Evolutionary conservation across 1,140 invertebrate species (phyloP), one percentile per base, ranked within the genome.

Genomic region (Drosophila lacteicornis): DNA sequence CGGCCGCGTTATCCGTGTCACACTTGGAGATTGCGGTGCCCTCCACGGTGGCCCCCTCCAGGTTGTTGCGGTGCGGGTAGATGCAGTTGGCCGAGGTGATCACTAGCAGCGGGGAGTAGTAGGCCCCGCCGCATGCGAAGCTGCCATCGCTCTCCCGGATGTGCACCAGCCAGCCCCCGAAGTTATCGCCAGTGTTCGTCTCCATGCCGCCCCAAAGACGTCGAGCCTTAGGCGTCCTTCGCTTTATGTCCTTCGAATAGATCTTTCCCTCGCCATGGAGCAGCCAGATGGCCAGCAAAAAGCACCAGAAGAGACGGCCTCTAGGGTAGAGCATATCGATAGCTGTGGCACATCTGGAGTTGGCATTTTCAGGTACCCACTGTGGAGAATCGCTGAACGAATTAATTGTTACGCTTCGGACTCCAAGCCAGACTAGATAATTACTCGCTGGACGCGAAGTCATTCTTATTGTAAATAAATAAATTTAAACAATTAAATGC

Each of bases 21-120:
- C 43, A 45, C 40, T 45, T 19, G 1, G 47, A 36, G 12, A 36
- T 38, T 2, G 62, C 63, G 8, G 55, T 61, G 2, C 40, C 56
- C 27, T 79, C 76, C 42, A 55, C 71, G 5, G 25, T 53, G 38
- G 30, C 65, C 0, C 47, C 75, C 7, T 45, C 9, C 1, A 80
- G 36, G 15, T n/a, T 53, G 22, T 69, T 30, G 1, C 59, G 55
- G 66, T 63, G 60, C 0, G 68, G 69, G 7, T 65, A 19, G 1
- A 80, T 66, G 22, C 79, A 80, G 36, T 49, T 68, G 7, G 40
- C 79, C 6, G 79, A 80, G 30, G 79, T 69, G 3, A 80, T 43
- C 1, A 75, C 75, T 7, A 80, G 9, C 2, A 80, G 6, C 0
- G 79, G 75, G 0, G 79, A 8, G 22, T 68, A 62, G 30, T 80